Evolutionary conservation across 92 coral and sea anemone species (phyloP).

Genomic region (Bergia sp.): DNA sequence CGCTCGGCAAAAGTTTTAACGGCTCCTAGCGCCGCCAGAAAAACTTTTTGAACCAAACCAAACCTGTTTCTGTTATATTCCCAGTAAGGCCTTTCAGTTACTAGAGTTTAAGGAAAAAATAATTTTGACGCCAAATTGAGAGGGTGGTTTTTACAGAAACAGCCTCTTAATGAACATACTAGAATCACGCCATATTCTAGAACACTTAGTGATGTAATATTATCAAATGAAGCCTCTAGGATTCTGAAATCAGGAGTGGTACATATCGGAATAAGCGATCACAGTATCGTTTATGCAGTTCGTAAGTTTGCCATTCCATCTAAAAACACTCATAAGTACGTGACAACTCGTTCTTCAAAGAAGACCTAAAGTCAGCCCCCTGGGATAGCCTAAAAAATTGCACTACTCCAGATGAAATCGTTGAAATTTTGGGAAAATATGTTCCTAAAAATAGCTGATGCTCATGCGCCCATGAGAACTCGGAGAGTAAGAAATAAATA

Average conservation of each 20-base stretch:
- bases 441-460: no score
- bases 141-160: no score
- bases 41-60: no score
- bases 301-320: constrained; percentile 36
- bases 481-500: no score
- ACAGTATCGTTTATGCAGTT: constrained; percentile 2
- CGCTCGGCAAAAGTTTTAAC: no score
- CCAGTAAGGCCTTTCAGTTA: no score
- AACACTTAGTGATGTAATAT: constrained; percentile 34
- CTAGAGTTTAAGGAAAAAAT: no score
- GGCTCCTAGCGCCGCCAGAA: no score
- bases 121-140: no score
- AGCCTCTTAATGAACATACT: constrained; percentile 8
- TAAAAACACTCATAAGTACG: constrained; percentile 26
- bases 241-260: constrained; percentile 23
- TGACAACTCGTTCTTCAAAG: constrained; percentile 32
- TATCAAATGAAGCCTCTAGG: constrained; percentile 41
- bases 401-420: constrained; percentile 17
- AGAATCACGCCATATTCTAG: constrained; percentile 38
- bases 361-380: neutral
- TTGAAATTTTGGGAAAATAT: neutral
- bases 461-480: no score
- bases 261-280: constrained; percentile 42
- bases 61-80: no score
- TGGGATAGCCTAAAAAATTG: neutral